Base-by-base conservation (phyloP, 2,113 vertebrate species). In the Apistogramma diplotaenia region DNA sequence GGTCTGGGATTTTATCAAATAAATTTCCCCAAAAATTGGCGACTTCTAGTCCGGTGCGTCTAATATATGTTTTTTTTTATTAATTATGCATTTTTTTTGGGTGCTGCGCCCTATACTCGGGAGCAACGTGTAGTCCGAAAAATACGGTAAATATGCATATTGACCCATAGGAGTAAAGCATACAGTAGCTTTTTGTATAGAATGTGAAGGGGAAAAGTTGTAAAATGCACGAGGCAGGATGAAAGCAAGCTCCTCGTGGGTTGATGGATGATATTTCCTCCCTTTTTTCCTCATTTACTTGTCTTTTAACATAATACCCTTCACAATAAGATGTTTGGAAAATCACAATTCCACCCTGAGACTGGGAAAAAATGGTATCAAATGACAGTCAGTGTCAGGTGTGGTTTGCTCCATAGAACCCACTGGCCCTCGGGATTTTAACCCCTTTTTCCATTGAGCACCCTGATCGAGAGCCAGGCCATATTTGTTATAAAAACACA, bases 361-460 rank as follows among this genome's bases (percentile, higher is more conserved):
- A 67, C 8, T 0, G 0, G 29, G 6, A 2, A 12, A 67, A 46
- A 67, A 10, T 19, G 9, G 62, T 46, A 27, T 25, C 8, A 67
- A 67, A 49, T 15, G 16, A 23, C 16, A 67, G 12, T 23, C 23
- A 49, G 62, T 49, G 49, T 49, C 23, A 19, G 62, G 40, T 67
- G 40, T 0, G 40, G 40, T 27, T 29, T 11, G 0, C 23, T 15
- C 15, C 8, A 0, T 43, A 46, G 40, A 0, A 0, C 16, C 16
- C 3, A 27, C 23, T 1, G 23, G 23, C 23, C 40, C 40, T 25
- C 49, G 62, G 27, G 5, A 67, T 19, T 12, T 67, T 67, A 67
- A 67, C 40, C 40, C 27, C 23, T 49, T 67, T 27, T 3, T 67
- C 62, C 27, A 29, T 29, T 0, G 62, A 49, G 40, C 62, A 67